Base-by-base conservation (phyloP, 2,797 vertebrate species). In the Tragopan temminckii region DNA sequence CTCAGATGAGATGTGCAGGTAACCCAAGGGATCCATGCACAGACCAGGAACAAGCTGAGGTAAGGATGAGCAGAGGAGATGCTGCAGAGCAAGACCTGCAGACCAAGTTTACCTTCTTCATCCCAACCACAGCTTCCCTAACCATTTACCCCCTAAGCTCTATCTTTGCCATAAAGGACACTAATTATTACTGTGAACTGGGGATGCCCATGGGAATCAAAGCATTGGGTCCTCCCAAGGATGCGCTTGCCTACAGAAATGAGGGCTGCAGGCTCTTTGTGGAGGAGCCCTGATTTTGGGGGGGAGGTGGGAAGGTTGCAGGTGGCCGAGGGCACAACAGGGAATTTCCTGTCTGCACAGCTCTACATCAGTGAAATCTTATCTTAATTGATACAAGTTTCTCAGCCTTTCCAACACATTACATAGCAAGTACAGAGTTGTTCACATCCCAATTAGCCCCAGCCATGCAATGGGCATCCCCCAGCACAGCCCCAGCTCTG, bases 121-220 rank as follows among this genome's bases (percentile, higher is more conserved):
- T 18, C 8, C 25, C 3, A 5, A 31, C 18, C 61, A 21, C 25
- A 10, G 5, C 61, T n/a, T 25, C 46, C 46, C 46, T 25, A 13
- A 13, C 46, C 12, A 24, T 7, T 24, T 24, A 48, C 23, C 46
- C 46, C 46, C 48, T n/a, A 40, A 59, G 12, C 18, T 62, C 58
- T 5, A 2, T 25, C 27, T 52, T 66, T 45, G 13, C n/a, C 35
- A 19, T 36, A 35, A 50, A 57, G 31, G 0, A 1, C 1, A 3
- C 8, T 40, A 29, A 1, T 0, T 5, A 9, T 57, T 45, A 29
- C 48, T 68, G 14, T 4, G 31, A 86, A 36, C 4, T 8, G 13
- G 31, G 24, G 62, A 19, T 57, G 70, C 70, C 38, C 21, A 45
- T 1, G 13, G 38, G 31, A 74, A 36, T 11, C 2, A 0, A 66